phyloP scores from a whole-genome alignment of 2,888 invertebrate genomes.

The Parnassius apollo region DNA sequence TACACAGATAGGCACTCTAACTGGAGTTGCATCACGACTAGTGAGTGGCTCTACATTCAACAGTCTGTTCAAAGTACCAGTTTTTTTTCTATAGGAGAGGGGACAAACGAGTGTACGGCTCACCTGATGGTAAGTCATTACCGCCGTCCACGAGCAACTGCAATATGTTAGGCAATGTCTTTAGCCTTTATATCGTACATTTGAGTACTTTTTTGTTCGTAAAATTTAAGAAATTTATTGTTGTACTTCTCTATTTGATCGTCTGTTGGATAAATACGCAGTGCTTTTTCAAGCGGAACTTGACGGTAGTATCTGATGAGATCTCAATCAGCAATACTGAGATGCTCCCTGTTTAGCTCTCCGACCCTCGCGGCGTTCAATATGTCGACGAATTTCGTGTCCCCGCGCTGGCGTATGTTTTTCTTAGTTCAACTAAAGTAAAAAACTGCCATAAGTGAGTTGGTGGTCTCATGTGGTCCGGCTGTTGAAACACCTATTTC shows the following conservation, averaged over 20 bases:
- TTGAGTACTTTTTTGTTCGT: too few relatives aligned
- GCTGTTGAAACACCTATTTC: too few relatives aligned
- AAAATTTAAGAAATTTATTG: too few relatives aligned
- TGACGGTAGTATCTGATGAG: slow-evolving; percentile 8
- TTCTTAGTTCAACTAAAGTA: too few relatives aligned
- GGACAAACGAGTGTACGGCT: too few relatives aligned
- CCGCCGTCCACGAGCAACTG: too few relatives aligned
- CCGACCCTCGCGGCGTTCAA: slow-evolving; percentile 29
- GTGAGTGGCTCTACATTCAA: slow-evolving; percentile 34
- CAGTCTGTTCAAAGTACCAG: slow-evolving; percentile 33
- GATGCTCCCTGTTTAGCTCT: slow-evolving; percentile 25
- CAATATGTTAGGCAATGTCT: too few relatives aligned
- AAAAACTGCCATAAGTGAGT: too few relatives aligned
- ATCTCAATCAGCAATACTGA: slow-evolving; percentile 21
- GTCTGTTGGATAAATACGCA: slow-evolving; percentile 32
- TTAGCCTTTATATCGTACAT: too few relatives aligned
- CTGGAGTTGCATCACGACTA: slow-evolving; percentile 41
- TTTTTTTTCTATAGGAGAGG: slow-evolving; percentile 10
- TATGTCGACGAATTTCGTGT: slow-evolving; percentile 29
- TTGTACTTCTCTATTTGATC: slow-evolving; percentile 21
- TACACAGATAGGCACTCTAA: slow-evolving; percentile 37
- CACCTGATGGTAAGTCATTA: too few relatives aligned
- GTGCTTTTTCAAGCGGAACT: slow-evolving; percentile 25
- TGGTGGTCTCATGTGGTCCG: too few relatives aligned
- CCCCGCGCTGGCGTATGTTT: too few relatives aligned